Conservation (phyloP, 2,888 invertebrate species). For the Eupelmus urozonus region DNA sequence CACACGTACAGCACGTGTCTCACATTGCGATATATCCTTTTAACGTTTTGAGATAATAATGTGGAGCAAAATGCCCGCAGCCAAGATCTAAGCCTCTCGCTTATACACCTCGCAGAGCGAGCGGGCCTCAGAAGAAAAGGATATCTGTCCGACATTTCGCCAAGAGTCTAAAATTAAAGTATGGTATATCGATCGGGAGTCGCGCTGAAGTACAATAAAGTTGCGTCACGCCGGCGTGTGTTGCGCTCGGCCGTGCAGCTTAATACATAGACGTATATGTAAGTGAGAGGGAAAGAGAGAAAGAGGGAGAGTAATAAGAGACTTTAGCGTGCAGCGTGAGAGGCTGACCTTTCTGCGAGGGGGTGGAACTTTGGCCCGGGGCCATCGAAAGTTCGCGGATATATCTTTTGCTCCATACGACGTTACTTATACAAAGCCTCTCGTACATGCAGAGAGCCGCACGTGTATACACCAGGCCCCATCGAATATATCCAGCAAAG, state of each 20-base stretch:
- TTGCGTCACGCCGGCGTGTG: slow-evolving; percentile 30
- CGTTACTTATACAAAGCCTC: too few relatives aligned
- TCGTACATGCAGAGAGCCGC: too few relatives aligned
- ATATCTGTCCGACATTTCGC: slow-evolving; percentile 11
- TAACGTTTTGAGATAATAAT: background rate
- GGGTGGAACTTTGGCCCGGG: slow-evolving; percentile 56
- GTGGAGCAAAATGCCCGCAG: background rate
- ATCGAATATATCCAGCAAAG: background rate
- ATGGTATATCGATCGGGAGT: slow-evolving; percentile 30
- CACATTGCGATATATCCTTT: background rate
- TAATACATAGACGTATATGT: background rate
- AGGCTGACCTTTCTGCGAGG: slow-evolving; percentile 49
- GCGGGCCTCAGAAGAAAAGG: slow-evolving; percentile 16
- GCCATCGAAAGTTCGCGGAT: slow-evolving; percentile 46
- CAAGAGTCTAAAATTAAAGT: slow-evolving; percentile 28
- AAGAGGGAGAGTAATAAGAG: slow-evolving; percentile 2
- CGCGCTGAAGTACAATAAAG: slow-evolving; percentile 32
- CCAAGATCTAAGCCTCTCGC: background rate
- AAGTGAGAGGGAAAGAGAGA: background rate
- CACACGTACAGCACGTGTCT: too few relatives aligned
- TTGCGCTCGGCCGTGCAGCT: background rate
- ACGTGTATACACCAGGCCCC: background rate
- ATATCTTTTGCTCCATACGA: too few relatives aligned
- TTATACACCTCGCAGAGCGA: too few relatives aligned
- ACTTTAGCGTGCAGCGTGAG: slow-evolving; percentile 45